phyloP scores from a whole-genome alignment of 2,113 vertebrate genomes.

The Oceanodroma tethys region DNA sequence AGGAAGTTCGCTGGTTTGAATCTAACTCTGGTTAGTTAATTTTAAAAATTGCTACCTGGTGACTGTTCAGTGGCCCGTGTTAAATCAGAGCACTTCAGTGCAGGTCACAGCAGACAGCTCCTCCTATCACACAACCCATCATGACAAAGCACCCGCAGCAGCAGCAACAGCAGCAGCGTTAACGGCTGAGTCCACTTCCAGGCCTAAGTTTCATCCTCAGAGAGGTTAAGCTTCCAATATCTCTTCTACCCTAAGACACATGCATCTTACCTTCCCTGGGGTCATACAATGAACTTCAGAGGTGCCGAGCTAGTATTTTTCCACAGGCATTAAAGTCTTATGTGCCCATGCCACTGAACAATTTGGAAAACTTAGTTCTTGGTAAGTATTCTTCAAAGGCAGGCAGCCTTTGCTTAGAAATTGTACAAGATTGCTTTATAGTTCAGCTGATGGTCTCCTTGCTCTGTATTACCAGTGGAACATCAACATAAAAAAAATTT shows the following conservation, averaged over 20 bases:
- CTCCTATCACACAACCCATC: not conserved
- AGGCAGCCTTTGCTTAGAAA: not conserved
- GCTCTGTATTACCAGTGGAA: not conserved
- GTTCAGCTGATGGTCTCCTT: not conserved
- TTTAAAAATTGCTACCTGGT: not conserved
- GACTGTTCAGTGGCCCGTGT: not conserved
- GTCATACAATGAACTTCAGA: not conserved
- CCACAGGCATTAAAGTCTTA: not conserved
- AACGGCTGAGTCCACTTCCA: not conserved
- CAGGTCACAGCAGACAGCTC: not conserved
- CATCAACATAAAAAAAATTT: not conserved
- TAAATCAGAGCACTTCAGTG: not conserved
- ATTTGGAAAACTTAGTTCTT: not conserved
- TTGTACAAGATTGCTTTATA: not conserved
- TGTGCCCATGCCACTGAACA: not conserved
- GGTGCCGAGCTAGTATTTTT: not conserved
- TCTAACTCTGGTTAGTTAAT: not conserved
- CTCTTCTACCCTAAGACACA: not conserved
- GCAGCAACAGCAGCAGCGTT: not conserved
- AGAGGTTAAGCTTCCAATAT: not conserved
- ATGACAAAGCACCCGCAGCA: not conserved
- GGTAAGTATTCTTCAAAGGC: not conserved
- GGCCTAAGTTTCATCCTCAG: not conserved
- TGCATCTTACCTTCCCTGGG: not conserved
- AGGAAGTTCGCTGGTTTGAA: not conserved